Conservation (phyloP, 1,140 invertebrate genomes). For the Littorina saxatilis region DNA sequence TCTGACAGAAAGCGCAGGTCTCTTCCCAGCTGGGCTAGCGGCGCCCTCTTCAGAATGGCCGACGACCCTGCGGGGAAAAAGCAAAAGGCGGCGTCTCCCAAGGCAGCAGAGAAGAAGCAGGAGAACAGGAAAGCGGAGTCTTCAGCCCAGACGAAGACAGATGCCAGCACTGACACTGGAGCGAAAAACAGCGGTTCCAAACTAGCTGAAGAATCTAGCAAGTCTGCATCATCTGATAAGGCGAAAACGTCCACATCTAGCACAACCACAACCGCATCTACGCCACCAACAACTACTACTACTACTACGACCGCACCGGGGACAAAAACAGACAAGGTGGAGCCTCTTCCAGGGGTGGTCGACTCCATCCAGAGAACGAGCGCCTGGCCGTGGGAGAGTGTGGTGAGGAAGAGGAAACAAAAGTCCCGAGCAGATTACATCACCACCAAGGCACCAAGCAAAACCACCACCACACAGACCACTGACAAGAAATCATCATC, state of each 20-base stretch:
- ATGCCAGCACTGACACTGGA: too few relatives aligned
- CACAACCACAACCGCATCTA: neutral
- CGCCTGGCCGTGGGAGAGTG: slow-evolving; percentile 16
- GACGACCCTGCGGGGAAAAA: too few relatives aligned
- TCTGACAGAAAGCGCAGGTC: neutral
- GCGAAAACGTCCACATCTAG: too few relatives aligned
- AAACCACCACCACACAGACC: neutral
- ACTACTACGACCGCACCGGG: neutral
- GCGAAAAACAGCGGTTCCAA: too few relatives aligned
- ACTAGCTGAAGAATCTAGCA: too few relatives aligned
- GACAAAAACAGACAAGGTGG: neutral
- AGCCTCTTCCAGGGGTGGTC: neutral
- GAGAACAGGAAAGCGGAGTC: neutral
- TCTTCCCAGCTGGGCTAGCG: too few relatives aligned
- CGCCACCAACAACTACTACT: neutral
- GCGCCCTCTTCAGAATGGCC: too few relatives aligned
- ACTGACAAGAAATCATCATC: neutral
- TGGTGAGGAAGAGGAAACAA: neutral
- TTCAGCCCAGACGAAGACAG: neutral
- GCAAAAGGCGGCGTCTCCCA: too few relatives aligned
- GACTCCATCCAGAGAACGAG: neutral
- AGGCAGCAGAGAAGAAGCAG: neutral
- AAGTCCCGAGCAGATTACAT: neutral
- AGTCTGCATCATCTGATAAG: too few relatives aligned
- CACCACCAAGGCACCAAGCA: neutral